A percentile compares a stretch with the other conserved stretches of the same genome.
Evolutionary conservation across 2,113 vertebrate species (phyloP).

Genomic region (Rhynchopsitta pachyrhyncha): DNA sequence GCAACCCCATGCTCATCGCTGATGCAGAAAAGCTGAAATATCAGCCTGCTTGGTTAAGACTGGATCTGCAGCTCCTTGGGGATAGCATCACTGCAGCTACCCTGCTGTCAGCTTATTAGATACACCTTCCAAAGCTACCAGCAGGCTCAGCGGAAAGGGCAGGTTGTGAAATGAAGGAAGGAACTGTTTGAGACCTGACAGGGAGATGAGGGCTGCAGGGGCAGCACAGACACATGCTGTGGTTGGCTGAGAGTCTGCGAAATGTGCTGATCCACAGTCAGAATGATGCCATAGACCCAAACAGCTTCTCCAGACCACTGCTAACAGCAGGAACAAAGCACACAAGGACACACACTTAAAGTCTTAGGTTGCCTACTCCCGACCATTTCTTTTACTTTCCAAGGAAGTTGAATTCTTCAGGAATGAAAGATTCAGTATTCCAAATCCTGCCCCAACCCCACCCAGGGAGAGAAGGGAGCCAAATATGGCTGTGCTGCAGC

Average conservation of each 20-base stretch:
- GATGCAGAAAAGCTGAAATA: neutral
- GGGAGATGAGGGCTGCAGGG: neutral
- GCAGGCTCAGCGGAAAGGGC: neutral
- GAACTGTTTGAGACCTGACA: neutral
- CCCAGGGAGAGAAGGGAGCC: neutral
- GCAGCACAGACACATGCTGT: neutral
- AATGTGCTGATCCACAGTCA: neutral
- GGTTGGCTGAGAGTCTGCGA: neutral
- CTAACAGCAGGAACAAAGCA: neutral
- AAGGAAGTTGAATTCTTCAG: neutral
- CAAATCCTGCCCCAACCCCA: neutral
- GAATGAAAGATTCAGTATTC: neutral
- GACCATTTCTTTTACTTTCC: neutral
- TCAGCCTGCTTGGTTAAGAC: neutral
- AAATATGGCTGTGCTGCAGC: neutral
- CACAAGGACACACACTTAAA: accelerated
- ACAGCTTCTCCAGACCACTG: neutral
- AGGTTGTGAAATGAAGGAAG: neutral
- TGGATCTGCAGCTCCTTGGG: neutral
- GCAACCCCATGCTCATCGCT: neutral
- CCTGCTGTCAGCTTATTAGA: neutral
- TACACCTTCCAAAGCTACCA: neutral
- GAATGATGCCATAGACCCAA: neutral
- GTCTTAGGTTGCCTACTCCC: neutral
- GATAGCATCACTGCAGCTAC: neutral